Conservation (phyloP, 1,140 invertebrate species). For the Heliconius nattereri region DNA sequence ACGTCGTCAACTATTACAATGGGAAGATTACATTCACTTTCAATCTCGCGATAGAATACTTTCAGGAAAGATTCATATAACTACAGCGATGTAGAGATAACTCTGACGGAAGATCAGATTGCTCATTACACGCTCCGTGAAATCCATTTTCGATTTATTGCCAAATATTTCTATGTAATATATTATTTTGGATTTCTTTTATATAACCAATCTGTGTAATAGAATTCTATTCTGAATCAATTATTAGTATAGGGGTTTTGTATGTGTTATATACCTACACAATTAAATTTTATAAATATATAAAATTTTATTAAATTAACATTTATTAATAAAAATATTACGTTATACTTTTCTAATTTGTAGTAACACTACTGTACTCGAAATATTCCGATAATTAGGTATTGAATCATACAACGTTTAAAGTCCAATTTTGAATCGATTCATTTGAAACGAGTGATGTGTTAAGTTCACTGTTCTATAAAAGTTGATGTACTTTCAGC, state of each 20-base stretch:
- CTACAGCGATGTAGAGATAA: conserved; percentile 32
- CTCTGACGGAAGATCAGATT: conserved; percentile 30
- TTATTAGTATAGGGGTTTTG: too few species aligned
- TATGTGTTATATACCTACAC: too few species aligned
- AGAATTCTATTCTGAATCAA: neutral
- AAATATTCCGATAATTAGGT: too few species aligned
- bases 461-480: neutral
- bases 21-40: neutral
- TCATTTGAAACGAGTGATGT: too few species aligned
- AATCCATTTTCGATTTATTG: conserved; percentile 26
- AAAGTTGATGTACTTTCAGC: neutral
- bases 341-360: too few species aligned
- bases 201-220: neutral
- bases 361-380: too few species aligned
- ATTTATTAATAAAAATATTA: too few species aligned
- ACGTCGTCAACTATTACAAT: too few species aligned
- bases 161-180: conserved; percentile 15
- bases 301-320: too few species aligned
- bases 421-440: too few species aligned
- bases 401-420: too few species aligned
- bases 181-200: neutral
- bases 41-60: conserved; percentile 13
- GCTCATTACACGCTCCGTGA: conserved; percentile 28
- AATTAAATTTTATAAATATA: too few species aligned
- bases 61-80: conserved; percentile 26